Percentiles rank a stretch among this genome's conserved stretches.
phyloP scores from a whole-genome alignment of 2,888 invertebrate genomes.

The Patella ulyssiponensis region DNA sequence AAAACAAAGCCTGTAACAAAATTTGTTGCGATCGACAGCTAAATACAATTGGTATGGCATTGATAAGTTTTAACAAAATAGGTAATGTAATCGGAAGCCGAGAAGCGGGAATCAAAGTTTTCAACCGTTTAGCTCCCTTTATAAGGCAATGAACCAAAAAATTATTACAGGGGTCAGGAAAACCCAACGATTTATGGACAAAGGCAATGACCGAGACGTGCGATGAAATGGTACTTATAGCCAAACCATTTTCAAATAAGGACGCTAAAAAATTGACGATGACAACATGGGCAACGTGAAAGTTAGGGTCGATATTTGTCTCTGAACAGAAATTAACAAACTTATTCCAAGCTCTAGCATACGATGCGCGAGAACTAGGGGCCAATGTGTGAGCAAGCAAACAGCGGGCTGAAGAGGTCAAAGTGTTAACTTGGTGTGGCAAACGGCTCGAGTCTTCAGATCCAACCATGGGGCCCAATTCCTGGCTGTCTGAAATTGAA shows the following conservation, averaged over 20 bases:
- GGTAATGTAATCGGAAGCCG: too few species aligned
- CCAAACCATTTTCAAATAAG: background rate
- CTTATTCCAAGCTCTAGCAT: background rate
- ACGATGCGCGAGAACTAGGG: background rate
- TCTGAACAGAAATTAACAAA: background rate
- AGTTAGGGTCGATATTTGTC: background rate
- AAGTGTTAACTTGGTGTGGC: background rate
- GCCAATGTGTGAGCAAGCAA: background rate
- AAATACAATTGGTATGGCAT: background rate
- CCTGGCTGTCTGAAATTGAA: slow-evolving; percentile 10
- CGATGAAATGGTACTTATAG: too few species aligned
- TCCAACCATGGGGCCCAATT: slow-evolving; percentile 7
- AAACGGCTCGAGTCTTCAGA: background rate
- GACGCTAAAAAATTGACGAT: background rate
- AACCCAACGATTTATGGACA: background rate
- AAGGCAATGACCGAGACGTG: too few species aligned
- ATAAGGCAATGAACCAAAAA: background rate
- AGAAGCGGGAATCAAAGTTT: too few species aligned
- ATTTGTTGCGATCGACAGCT: background rate
- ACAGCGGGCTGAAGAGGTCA: background rate
- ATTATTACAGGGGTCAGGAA: background rate
- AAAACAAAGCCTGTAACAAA: background rate
- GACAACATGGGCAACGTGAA: background rate
- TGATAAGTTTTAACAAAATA: background rate
- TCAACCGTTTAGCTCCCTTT: too few species aligned